These are phyloP conservation scores for Thymelicus acteon DNA, from an alignment of 2,888 invertebrate species.

Conservation along the genomic window DNA sequence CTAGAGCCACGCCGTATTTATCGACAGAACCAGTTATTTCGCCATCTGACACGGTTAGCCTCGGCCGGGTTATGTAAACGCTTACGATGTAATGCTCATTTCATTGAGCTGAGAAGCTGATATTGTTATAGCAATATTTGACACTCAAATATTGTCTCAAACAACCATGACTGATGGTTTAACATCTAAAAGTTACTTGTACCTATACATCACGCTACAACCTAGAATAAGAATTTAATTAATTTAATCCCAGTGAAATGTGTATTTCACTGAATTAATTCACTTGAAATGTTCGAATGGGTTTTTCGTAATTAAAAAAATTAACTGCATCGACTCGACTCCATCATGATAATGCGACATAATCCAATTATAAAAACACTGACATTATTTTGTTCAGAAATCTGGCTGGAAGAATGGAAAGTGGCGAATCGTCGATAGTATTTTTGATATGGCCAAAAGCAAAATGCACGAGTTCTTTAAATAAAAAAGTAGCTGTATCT, in stretches of 20 bases:
- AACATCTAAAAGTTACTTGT: too few relatives aligned
- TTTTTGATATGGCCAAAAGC: conserved; percentile 41
- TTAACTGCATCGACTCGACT: conserved; percentile 17
- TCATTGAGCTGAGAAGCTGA: conserved; percentile 9
- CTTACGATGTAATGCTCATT: conserved; percentile 18
- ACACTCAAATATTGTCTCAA: too few relatives aligned
- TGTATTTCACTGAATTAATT: not conserved
- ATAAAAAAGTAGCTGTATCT: too few relatives aligned
- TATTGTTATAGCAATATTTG: not conserved
- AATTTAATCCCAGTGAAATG: not conserved
- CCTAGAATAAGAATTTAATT: too few relatives aligned
- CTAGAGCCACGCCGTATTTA: not conserved
- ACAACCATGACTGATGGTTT: too few relatives aligned
- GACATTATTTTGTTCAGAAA: conserved; percentile 27
- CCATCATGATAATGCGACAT: conserved; percentile 28
- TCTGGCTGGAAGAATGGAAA: conserved; percentile 43
- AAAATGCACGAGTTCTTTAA: conserved; percentile 8
- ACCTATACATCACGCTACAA: too few relatives aligned
- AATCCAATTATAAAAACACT: conserved; percentile 35
- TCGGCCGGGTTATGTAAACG: conserved; percentile 31
- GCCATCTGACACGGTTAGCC: conserved; percentile 34
- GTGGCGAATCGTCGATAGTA: conserved; percentile 44
- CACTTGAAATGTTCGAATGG: not conserved
- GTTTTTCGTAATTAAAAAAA: conserved; percentile 3
- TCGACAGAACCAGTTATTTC: conserved; percentile 27